A percentile compares a stretch with the other conserved stretches of the same genome.
These are phyloP conservation scores for Rhinophrynus dorsalis DNA, from an alignment of 2,797 vertebrate genomes.

Conservation along the genomic window DNA sequence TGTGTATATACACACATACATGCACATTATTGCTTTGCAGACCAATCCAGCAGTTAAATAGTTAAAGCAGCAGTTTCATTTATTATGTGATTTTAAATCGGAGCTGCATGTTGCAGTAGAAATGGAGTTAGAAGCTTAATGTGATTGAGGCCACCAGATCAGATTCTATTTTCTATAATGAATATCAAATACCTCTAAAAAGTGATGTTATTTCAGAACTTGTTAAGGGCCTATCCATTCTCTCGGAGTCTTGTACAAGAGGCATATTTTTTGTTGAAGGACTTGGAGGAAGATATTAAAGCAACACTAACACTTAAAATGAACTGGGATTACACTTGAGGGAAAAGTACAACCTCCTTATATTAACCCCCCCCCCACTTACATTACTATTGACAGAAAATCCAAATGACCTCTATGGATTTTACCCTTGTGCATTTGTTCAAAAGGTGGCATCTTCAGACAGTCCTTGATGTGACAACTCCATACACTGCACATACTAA, in stretches of 20 bases:
- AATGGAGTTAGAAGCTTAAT: neutral
- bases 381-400: too few species aligned
- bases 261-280: neutral
- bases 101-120: neutral
- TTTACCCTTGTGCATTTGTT: too few species aligned
- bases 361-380: too few species aligned
- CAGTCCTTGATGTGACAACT: too few species aligned
- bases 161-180: neutral
- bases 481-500: too few species aligned
- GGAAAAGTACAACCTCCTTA: too few species aligned
- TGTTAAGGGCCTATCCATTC: neutral
- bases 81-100: neutral
- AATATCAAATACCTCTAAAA: neutral
- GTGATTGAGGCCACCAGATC: neutral
- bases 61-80: conserved; percentile 36
- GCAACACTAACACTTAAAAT: too few species aligned
- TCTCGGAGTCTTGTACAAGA: neutral
- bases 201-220: neutral
- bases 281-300: too few species aligned
- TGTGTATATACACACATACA: too few species aligned
- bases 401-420: too few species aligned
- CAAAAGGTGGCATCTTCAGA: too few species aligned
- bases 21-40: conserved; percentile 15
- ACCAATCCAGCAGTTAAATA: conserved; percentile 26
- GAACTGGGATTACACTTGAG: too few species aligned